Base-by-base conservation (phyloP, 2,113 vertebrate species). In the Lota lota region DNA sequence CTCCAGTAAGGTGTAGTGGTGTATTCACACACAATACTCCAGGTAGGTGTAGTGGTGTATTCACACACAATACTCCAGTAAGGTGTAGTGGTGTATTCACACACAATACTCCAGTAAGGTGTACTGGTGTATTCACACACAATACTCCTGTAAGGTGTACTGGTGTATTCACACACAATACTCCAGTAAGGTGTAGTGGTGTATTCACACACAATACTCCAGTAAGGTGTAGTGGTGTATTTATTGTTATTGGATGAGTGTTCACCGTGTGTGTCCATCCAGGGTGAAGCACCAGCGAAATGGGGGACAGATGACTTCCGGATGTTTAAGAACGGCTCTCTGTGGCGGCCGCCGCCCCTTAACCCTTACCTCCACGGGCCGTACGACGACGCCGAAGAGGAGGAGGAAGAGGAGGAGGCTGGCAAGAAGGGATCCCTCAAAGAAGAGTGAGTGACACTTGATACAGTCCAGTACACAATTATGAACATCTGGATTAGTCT, bases 291-390 rank as follows among this genome's bases (percentile, higher is more conserved):
- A 71, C 96, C 96, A 69, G 96, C 93, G 60, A 98, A 98, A 81
- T 99, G 97, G 97, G 91, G 92, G 78, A 99, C 97, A 0, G 96
- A 98, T 40, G 97, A 99, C 76, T 98, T 97, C 78, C 93, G 96
- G 59, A 97, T 99, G 95, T 99, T 99, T 91, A 99, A 98, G 87
- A 99, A 98, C 33, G 97, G 97, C 36, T 99, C 97, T 0, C 88
- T 98, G 63, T 99, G 97, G 97, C 96, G 95, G 57, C 97, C 97
- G 0, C 97, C 97, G 22, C 97, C 97, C 0, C 87, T 99, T 61
- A 99, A 99, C 80, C 97, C 97, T 0, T 99, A 98, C 78, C 83
- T 98, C 28, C 97, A 99, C 36, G 97, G 97, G 64, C 96, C 96
- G 79, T 94, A 94, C 60, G 96, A 98, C 79, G 96, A 99, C 7